These are phyloP conservation scores for Diarsia dahlii DNA, from an alignment of 2,888 invertebrate genomes.

Conservation along the genomic window DNA sequence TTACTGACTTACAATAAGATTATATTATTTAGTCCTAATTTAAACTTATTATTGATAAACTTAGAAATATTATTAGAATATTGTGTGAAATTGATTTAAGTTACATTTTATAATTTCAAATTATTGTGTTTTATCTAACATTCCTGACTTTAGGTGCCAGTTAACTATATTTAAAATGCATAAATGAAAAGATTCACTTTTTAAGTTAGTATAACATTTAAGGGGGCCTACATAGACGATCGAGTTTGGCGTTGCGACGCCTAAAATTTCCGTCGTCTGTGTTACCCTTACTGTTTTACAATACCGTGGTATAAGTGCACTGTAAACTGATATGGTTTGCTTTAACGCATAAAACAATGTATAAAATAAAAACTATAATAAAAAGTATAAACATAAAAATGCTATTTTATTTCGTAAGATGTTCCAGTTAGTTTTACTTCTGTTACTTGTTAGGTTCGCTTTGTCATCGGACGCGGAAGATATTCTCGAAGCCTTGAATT, in stretches of 20 bases:
- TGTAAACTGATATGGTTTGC: slow-evolving; percentile 30
- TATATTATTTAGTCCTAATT: slow-evolving; percentile 51
- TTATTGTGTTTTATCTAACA: slow-evolving; percentile 51
- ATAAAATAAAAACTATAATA: slow-evolving; percentile 55
- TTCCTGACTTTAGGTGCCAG: slow-evolving; percentile 56
- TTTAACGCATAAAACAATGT: slow-evolving; percentile 56
- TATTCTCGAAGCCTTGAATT: slow-evolving; percentile 28
- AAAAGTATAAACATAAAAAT: slow-evolving; percentile 41
- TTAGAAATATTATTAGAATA: slow-evolving; percentile 40
- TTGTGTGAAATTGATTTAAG: slow-evolving; percentile 49
- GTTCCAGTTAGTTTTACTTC: slow-evolving; percentile 29
- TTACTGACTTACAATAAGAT: slow-evolving; percentile 33
- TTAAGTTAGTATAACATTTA: not conserved
- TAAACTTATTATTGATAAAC: slow-evolving; percentile 39
- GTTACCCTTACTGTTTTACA: slow-evolving; percentile 10
- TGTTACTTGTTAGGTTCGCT: slow-evolving; percentile 24
- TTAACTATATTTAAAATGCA: slow-evolving; percentile 32
- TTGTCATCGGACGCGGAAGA: slow-evolving; percentile 4
- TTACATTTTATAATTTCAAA: slow-evolving; percentile 40
- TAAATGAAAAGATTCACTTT: slow-evolving; percentile 12
- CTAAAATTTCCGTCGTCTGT: not conserved
- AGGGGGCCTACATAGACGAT: slow-evolving; percentile 1
- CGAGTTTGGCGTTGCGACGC: not conserved
- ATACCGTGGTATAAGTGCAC: slow-evolving; percentile 40
- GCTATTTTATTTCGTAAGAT: slow-evolving; percentile 56